Evolutionary conservation across 2,113 vertebrate genomes (phyloP).

Genomic region (Apaloderma vittatum): DNA sequence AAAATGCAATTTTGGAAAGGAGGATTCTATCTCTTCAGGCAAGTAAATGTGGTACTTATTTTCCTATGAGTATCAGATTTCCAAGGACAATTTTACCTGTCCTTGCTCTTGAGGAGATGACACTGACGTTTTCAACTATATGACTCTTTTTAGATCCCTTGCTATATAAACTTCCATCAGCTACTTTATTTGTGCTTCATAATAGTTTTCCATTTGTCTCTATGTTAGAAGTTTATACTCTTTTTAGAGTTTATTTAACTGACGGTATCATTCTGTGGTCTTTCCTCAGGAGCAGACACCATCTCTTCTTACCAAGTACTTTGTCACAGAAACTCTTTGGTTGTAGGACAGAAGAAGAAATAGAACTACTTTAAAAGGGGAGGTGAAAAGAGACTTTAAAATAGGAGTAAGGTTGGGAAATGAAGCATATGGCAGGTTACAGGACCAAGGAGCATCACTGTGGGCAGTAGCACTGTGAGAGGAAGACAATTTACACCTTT

Average conservation of each 20-base stretch:
- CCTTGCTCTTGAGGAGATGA: background rate
- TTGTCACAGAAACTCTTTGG: background rate
- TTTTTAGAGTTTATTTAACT: background rate
- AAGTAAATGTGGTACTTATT: rapidly evolving
- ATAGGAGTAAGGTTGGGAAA: background rate
- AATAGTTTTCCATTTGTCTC: background rate
- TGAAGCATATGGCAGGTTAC: background rate
- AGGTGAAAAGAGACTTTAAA: background rate
- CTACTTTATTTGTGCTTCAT: background rate
- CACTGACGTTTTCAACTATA: rapidly evolving
- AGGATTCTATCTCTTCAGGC: background rate
- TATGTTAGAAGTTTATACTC: background rate
- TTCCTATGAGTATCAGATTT: background rate
- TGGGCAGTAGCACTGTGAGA: background rate
- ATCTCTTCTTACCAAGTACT: background rate
- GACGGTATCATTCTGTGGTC: background rate
- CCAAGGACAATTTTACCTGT: background rate
- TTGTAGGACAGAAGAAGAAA: background rate
- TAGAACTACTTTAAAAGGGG: background rate
- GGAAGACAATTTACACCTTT: background rate
- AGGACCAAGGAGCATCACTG: background rate
- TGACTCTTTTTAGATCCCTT: background rate
- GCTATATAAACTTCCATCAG: background rate
- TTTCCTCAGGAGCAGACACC: background rate
- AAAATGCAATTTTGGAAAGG: background rate